These are phyloP conservation scores for Pollenia griseotomentosa DNA, from an alignment of 2,888 invertebrate genomes.

Conservation along the genomic window DNA sequence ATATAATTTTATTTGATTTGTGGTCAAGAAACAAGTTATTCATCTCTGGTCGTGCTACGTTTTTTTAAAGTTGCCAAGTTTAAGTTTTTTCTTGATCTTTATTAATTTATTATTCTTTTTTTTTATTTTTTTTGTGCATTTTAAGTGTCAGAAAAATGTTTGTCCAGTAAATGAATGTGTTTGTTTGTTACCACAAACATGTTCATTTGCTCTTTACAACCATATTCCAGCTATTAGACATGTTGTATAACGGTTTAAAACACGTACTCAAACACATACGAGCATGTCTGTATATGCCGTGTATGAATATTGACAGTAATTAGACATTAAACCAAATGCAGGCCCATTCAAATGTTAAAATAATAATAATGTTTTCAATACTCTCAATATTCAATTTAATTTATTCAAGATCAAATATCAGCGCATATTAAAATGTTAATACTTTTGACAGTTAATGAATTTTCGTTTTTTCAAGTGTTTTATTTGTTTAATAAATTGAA, in stretches of 20 bases:
- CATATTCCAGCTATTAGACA: constrained; percentile 47
- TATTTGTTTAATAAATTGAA: constrained; percentile 26
- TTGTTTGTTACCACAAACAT: constrained; percentile 30
- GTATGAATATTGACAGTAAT: constrained; percentile 67
- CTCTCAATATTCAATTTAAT: constrained; percentile 29
- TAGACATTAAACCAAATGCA: constrained; percentile 67
- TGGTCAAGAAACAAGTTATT: constrained; percentile 59
- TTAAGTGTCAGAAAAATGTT: constrained; percentile 59
- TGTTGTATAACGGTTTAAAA: constrained; percentile 46
- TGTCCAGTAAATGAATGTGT: constrained; percentile 7
- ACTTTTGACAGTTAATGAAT: constrained; percentile 63
- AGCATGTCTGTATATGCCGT: neutral
- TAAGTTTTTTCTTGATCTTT: constrained; percentile 11
- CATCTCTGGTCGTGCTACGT: constrained; percentile 11
- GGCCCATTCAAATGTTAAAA: constrained; percentile 49
- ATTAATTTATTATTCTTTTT: constrained; percentile 10
- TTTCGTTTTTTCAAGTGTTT: constrained; percentile 10
- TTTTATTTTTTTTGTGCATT: neutral
- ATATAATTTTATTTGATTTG: constrained; percentile 63
- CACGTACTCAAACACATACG: constrained; percentile 22
- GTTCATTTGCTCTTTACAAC: constrained; percentile 42
- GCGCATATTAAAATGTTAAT: constrained; percentile 46
- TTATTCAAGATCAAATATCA: constrained; percentile 67
- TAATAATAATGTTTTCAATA: constrained; percentile 57
- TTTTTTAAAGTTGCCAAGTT: constrained; percentile 31